Conservation (phyloP, 2,797 vertebrate species). For the Anabas testudineus region DNA sequence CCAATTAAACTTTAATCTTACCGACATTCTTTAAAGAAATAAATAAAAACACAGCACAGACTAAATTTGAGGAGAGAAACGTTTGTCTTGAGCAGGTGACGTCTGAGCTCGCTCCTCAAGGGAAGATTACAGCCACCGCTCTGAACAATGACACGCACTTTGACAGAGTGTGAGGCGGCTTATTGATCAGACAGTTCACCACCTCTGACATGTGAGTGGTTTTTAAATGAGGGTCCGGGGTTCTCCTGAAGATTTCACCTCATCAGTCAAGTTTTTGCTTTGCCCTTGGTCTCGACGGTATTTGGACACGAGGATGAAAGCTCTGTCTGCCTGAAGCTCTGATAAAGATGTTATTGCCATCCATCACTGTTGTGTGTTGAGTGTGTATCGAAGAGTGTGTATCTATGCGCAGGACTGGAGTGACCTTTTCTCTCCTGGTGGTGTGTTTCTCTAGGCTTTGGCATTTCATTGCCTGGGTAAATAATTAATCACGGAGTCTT, state of each 20-base stretch:
- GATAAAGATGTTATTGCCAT: constrained; percentile 76
- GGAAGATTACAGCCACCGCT: constrained; percentile 29
- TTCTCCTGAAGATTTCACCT: constrained; percentile 42
- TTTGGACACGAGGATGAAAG: constrained; percentile 66
- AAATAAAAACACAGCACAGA: background rate
- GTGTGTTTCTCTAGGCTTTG: constrained; percentile 76
- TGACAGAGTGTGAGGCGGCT: constrained; percentile 6
- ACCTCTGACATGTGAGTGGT: constrained; percentile 55
- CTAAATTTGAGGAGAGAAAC: constrained; percentile 8
- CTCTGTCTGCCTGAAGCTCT: constrained; percentile 60
- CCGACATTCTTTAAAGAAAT: background rate
- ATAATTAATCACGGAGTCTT: constrained; percentile 83
- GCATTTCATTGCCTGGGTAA: constrained; percentile 84
- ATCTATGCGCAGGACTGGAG: constrained; percentile 52
- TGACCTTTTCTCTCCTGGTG: constrained; percentile 81
- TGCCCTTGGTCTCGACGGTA: constrained; percentile 59
- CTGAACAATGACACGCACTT: background rate
- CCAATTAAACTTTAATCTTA: constrained; percentile 51
- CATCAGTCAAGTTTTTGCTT: constrained; percentile 60
- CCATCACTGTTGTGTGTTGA: constrained; percentile 59
- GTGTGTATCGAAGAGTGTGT: constrained; percentile 31
- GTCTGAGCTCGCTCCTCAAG: constrained; percentile 3
- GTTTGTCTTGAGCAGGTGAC: constrained; percentile 11
- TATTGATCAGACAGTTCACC: constrained; percentile 52
- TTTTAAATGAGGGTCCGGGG: constrained; percentile 51